These are phyloP conservation scores for Axinella damicornis DNA, from an alignment of 37 sponge, comb jelly and placozoan genomes.

Conservation along the genomic window DNA sequence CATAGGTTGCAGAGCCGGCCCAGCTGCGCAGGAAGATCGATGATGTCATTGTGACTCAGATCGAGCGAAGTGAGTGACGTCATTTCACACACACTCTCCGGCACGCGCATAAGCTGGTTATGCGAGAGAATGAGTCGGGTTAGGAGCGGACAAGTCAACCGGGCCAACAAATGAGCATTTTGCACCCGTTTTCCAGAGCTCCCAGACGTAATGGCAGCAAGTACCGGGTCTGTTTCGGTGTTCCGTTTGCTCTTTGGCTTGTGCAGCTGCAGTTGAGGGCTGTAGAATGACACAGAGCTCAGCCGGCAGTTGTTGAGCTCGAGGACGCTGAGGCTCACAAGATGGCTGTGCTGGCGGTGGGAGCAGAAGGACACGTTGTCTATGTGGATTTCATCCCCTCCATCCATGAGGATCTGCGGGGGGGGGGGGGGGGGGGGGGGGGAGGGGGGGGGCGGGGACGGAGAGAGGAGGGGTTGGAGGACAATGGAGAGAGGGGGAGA, in stretches of 20 bases:
- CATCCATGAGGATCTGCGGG: conserved; percentile 20
- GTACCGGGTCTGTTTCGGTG: too few relatives aligned
- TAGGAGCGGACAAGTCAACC: conserved; percentile 61
- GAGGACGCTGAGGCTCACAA: conserved; percentile 51
- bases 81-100: conserved; percentile 74
- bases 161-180: not conserved
- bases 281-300: conserved; percentile 38
- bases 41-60: conserved; percentile 80
- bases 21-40: conserved; percentile 72
- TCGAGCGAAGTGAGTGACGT: conserved; percentile 63
- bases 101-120: conserved; percentile 61
- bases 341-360: conserved; percentile 40
- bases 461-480: not conserved
- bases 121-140: conserved; percentile 59
- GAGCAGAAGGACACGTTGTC: conserved; percentile 58
- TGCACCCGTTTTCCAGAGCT: too few relatives aligned
- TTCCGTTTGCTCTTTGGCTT: too few relatives aligned
- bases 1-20: conserved; percentile 78
- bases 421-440: conserved; percentile 48
- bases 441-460: not conserved
- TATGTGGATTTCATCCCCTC: not conserved
- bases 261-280: not conserved
- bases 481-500: too few relatives aligned
- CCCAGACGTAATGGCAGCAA: too few relatives aligned
- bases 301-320: conserved; percentile 58